Base-by-base conservation (phyloP, 2,113 vertebrate genomes). In the Pterocles burchelli region DNA sequence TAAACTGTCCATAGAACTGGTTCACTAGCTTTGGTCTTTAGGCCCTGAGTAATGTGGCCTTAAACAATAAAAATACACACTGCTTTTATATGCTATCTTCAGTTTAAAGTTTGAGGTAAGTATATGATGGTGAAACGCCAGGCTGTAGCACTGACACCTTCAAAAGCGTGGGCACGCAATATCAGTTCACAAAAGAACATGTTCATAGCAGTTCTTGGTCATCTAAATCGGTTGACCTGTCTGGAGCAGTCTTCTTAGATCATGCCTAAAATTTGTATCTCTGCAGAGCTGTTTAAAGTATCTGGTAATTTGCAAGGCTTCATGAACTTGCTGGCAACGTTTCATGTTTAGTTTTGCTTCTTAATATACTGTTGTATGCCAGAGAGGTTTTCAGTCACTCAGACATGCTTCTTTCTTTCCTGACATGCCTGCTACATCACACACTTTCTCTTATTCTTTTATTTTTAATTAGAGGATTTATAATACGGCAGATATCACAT, bases 401-500 rank as follows among this genome's bases (percentile, higher is more conserved):
- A 71, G 73, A 43, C 9, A 12, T 26, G 31, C 70, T 77, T 9
- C 59, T 65, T 70, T 63, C 54, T 89, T 82, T 88, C 62, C 65
- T 79, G 71, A 52, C 17, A 70, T 78, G 72, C 25, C 58, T 88
- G 46, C 63, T 89, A 0, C 59, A n/a, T 86, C 34, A 66, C 38
- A 70, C 54, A n/a, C 65, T 87, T 78, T 45, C 29, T 87, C 73
- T 15, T 91, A 71, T 89, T 81, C 55, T 86, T 91, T 74, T 75
- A 9, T 58, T 90, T 79, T 91, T 92, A 87, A 94, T 94, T 85
- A 55, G 54, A 57, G 29, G 82, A 76, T 93, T 90, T 88, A 41
- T 66, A 76, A 78, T 88, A 75, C 16, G 5, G 78, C 63, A 96
- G 63, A 24, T 78, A 75, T 1, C 46, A 46, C 45, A 43, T 61